Evolutionary conservation across 1,140 invertebrate species (phyloP).

Genomic region (Drosophila orena): DNA sequence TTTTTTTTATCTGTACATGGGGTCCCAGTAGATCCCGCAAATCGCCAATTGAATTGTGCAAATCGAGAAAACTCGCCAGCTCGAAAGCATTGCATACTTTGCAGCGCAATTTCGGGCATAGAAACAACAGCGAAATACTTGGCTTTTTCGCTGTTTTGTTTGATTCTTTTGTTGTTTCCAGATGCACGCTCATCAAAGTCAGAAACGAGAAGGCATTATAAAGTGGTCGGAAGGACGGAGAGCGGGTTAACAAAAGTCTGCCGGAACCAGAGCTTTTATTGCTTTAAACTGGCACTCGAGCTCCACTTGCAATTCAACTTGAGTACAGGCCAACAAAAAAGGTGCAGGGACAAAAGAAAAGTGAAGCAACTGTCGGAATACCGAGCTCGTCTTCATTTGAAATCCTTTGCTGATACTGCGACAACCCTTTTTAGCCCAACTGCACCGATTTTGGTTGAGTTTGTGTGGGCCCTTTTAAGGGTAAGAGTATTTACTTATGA

Average conservation of each 20-base stretch:
- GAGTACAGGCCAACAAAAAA: constrained; percentile 14
- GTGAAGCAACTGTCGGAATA: constrained; percentile 25
- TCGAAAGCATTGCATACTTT: constrained; percentile 77
- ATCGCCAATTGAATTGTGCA: constrained; percentile 70
- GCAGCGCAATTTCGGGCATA: constrained; percentile 48
- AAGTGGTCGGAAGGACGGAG: constrained; percentile 1
- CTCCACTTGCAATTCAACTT: constrained; percentile 61
- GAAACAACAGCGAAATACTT: constrained; percentile 75
- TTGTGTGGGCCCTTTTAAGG: not conserved
- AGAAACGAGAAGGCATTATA: constrained; percentile 6
- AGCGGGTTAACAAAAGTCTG: constrained; percentile 46
- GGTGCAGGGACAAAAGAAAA: constrained; percentile 25
- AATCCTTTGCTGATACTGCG: constrained; percentile 22
- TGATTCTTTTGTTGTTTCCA: constrained; percentile 10
- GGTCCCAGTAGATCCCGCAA: constrained; percentile 40
- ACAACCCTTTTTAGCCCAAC: constrained; percentile 5
- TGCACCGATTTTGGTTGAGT: constrained; percentile 7
- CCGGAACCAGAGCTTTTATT: constrained; percentile 25
- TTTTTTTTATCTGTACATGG: not conserved
- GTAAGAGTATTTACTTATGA: constrained; percentile 9
- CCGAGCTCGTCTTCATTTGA: constrained; percentile 28
- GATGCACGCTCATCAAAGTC: constrained; percentile 25
- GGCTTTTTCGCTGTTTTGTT: constrained; percentile 13
- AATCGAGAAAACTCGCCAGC: constrained; percentile 44
- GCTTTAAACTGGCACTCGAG: constrained; percentile 64